Conservation (phyloP, 2,113 vertebrate genomes). For the zebrafish (Danio rerio) region GRCz12tu NC_133198.1:48524001-48524500, state of each 20-base stretch:
- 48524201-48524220: conserved; percentile 87
- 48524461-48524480: too few species aligned
- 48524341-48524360: conserved; percentile 87
- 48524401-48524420: conserved; percentile 32
- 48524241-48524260: conserved; percentile 82
- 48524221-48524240: conserved; percentile 83
- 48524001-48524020: too few species aligned
- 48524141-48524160: too few species aligned
- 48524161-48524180: conserved; percentile 11
- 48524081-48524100: too few species aligned
- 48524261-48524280: conserved; percentile 62
- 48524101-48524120: too few species aligned
- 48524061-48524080: too few species aligned
- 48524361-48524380: conserved; percentile 86
- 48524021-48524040: too few species aligned
- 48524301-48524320: conserved; percentile 89
- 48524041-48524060: too few species aligned
- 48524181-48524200: conserved; percentile 54
- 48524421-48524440: too few species aligned
- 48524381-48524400: conserved; percentile 55
- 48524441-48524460: too few species aligned
- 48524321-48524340: conserved; percentile 89
- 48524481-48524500: too few species aligned
- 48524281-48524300: conserved; percentile 77
- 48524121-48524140: too few species aligned